Percentiles rank a stretch among this genome's conserved stretches.
Conservation (phyloP, 2,797 vertebrate species). For the Enteromius unitaeniatus region DNA sequence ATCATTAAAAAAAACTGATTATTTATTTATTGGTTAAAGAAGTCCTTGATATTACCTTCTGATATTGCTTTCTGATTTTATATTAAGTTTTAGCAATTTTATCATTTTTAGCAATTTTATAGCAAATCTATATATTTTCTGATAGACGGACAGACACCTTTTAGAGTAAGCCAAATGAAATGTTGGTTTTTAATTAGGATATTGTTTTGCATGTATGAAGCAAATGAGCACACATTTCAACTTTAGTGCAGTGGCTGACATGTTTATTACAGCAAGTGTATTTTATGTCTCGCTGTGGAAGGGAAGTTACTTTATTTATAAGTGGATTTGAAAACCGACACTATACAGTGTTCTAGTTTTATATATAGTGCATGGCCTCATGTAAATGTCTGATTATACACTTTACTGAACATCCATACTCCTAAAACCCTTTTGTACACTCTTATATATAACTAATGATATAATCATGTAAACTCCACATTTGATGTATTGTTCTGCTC, state of each 20-base stretch:
- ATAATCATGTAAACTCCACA: conserved; percentile 44
- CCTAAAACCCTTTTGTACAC: conserved; percentile 48
- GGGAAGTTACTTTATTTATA: background rate
- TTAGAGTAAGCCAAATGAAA: background rate
- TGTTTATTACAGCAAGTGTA: conserved; percentile 38
- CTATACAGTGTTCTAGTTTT: background rate
- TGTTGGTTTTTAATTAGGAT: conserved; percentile 25
- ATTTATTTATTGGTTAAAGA: too few relatives aligned
- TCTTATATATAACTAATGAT: conserved; percentile 55
- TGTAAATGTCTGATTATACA: background rate
- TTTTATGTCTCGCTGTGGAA: conserved; percentile 19
- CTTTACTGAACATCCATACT: conserved; percentile 34
- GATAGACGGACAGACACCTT: background rate
- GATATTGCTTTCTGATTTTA: background rate
- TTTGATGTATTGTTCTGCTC: conserved; percentile 48
- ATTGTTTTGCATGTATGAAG: conserved; percentile 24
- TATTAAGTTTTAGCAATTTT: too few relatives aligned
- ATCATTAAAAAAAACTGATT: too few relatives aligned
- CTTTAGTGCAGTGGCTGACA: conserved; percentile 41
- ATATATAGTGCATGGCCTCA: background rate
- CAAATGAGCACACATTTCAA: conserved; percentile 32
- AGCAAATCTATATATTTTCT: too few relatives aligned
- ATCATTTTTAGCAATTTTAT: too few relatives aligned
- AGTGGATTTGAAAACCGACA: conserved; percentile 6
- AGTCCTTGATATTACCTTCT: too few relatives aligned